phyloP scores from a whole-genome alignment of 1,140 invertebrate species.

The Aphis gossypii region DNA sequence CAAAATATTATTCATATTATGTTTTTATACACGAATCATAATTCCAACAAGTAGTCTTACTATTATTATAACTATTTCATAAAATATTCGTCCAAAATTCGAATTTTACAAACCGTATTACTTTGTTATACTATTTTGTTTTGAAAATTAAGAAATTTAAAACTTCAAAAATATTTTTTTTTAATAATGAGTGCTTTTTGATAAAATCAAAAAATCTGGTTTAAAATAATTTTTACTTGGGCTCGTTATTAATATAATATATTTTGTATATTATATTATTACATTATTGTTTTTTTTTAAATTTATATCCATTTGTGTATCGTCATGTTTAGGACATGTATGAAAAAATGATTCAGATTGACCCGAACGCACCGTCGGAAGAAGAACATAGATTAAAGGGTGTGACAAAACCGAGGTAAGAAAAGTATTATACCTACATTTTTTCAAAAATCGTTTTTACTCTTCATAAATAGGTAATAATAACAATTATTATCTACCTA shows the following conservation, averaged over 20 bases:
- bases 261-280: background rate
- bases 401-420: conserved; percentile 86
- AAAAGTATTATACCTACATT: background rate
- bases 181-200: background rate
- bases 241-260: background rate
- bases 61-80: background rate
- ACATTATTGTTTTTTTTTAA: background rate
- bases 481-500: background rate
- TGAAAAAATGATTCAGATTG: conserved; percentile 97
- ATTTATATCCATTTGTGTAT: background rate
- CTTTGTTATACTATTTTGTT: background rate
- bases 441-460: background rate
- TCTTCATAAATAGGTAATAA: background rate
- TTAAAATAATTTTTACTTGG: background rate
- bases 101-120: background rate
- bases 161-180: background rate
- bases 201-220: background rate
- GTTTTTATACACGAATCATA: background rate
- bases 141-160: background rate
- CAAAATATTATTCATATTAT: background rate
- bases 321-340: conserved; percentile 83
- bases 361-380: conserved; percentile 85
- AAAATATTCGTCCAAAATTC: background rate
- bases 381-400: conserved; percentile 89
- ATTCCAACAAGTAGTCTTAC: background rate